These are phyloP conservation scores for Sapajus apella DNA, from an alignment of 2,113 vertebrate species.

Conservation along the genomic window DNA sequence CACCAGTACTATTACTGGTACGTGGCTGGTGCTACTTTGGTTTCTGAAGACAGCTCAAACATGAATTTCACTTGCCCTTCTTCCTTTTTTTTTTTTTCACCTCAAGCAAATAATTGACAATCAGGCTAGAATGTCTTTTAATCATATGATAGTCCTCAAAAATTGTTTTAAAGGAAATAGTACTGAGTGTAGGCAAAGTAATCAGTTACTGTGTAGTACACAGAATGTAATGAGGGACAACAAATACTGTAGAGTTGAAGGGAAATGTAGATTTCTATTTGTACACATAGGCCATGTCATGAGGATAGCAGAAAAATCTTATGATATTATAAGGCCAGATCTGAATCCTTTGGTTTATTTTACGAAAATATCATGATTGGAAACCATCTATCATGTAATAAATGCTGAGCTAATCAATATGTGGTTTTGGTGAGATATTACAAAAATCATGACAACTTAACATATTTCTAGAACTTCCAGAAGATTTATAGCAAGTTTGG, in stretches of 20 bases:
- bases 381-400: not conserved
- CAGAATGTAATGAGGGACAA: not conserved
- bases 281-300: not conserved
- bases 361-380: not conserved
- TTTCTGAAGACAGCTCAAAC: not conserved
- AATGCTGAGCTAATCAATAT: not conserved
- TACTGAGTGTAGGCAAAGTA: not conserved
- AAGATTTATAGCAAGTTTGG: not conserved
- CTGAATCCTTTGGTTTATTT: not conserved
- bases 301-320: not conserved
- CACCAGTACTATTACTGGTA: not conserved
- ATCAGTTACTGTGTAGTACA: not conserved
- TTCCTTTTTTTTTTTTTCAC: not conserved
- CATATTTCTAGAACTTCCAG: not conserved
- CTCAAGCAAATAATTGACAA: constrained; percentile 14
- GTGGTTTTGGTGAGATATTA: not conserved
- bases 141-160: not conserved
- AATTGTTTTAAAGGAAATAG: not conserved
- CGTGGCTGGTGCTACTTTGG: not conserved
- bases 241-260: not conserved
- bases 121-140: not conserved
- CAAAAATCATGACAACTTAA: not conserved
- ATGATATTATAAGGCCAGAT: not conserved
- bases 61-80: not conserved
- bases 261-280: not conserved